Percentiles rank a stretch among this genome's conserved stretches.
phyloP scores from a whole-genome alignment of 1,140 invertebrate genomes.

The Drosophila gunungcola region DNA sequence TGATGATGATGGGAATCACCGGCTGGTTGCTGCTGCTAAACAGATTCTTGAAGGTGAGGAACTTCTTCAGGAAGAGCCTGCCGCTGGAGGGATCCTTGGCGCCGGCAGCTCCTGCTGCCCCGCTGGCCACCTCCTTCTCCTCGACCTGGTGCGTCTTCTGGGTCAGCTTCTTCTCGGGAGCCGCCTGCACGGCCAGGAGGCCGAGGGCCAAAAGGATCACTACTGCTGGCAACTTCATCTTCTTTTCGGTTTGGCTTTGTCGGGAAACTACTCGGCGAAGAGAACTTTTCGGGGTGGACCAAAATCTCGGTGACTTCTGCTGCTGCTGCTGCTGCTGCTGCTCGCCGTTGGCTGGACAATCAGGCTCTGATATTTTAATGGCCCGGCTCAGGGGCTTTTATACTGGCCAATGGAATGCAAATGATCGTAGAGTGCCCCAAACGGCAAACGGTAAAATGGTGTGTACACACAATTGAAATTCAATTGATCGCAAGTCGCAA shows the following conservation, averaged over 20 bases:
- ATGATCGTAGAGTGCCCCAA: conserved; percentile 31
- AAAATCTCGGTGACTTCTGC: conserved; percentile 2
- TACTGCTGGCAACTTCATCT: conserved; percentile 33
- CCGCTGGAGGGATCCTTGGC: conserved; percentile 71
- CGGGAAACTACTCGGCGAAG: conserved; percentile 65
- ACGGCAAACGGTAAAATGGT: conserved; percentile 26
- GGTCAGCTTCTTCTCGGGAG: conserved; percentile 19
- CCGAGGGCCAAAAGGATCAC: conserved; percentile 38
- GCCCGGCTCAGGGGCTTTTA: conserved; percentile 59
- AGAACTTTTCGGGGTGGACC: conserved; percentile 63
- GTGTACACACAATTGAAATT: conserved; percentile 44
- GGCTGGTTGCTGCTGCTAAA: conserved; percentile 68
- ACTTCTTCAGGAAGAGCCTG: conserved; percentile 76
- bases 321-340: conserved; percentile 55
- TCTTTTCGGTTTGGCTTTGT: background rate
- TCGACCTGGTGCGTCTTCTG: conserved; percentile 29
- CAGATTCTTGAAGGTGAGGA: conserved; percentile 75
- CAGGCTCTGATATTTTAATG: conserved; percentile 76
- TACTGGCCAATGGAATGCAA: conserved; percentile 38
- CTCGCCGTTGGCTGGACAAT: conserved; percentile 70
- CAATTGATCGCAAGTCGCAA: conserved; percentile 50
- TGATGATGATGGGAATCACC: conserved; percentile 75
- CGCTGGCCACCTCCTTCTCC: background rate
- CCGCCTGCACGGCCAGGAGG: conserved; percentile 24
- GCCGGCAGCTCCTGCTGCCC: background rate